Evolutionary conservation across 2,113 vertebrate genomes (phyloP), one percentile per base, ranked within the genome.

Genomic region (Trochalopteron elliotii): DNA sequence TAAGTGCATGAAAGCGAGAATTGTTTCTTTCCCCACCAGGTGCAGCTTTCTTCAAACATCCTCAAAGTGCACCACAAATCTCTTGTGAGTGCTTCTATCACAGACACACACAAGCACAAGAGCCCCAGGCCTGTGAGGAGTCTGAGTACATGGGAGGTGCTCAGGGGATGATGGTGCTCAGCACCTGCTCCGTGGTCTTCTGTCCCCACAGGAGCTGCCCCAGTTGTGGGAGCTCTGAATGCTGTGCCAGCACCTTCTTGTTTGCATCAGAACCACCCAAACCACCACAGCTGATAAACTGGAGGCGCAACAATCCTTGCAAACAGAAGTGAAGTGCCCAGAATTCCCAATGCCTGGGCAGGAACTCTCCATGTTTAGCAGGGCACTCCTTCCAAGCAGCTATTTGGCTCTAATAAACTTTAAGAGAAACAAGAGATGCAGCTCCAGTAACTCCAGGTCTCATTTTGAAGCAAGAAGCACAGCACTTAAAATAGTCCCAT

Each of bases 401-500:
- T 55, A 24, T 15, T 92, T 75, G 74, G 67, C 53, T 72, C 50
- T 47, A 70, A 91, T 75, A 77, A 96, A 82, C 77, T 89, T 55
- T 16, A 50, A 87, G 79, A 81, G 88, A 94, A 92, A 70, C 39
- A 82, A 88, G 92, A 97, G 37, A 94, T 37, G 69, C 60, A 94
- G 56, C 83, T 94, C 59, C 21, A 39, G 65, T 83, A 94, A 92
- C 94, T 91, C 31, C 68, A 83, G 64, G 68, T 97, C 87, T 90
- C 59, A 60, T 90, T 71, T 71, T 56, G 8, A 95, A 91, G 75
- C 79, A 93, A 95, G 90, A 49, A 89, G 93, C 76, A 94, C 52
- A 44, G 69, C 52, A 42, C 92, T 94, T 93, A 97, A 97, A 98
- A 97, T 94, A 98, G 92, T 56, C 49, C 86, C 70, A 53, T 23